phyloP scores from a whole-genome alignment of 2,797 vertebrate genomes.

The Meriones psammophilus region DNA sequence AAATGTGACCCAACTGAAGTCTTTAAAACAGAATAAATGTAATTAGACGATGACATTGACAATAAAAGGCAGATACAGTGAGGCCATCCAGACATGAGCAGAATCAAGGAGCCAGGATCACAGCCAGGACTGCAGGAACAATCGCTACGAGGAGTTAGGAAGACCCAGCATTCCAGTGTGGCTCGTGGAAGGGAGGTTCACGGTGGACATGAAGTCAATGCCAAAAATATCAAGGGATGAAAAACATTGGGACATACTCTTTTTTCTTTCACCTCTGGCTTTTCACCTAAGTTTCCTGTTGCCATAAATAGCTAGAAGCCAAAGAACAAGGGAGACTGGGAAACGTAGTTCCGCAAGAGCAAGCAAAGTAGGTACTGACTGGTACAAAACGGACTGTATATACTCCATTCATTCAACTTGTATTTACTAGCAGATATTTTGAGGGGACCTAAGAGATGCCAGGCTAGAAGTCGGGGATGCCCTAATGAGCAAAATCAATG shows the following conservation, averaged over 20 bases:
- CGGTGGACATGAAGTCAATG: not conserved
- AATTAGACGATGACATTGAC: not conserved
- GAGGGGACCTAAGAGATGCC: not conserved
- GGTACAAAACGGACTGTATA: not conserved
- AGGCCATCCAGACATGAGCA: not conserved
- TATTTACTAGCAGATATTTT: constrained; percentile 14
- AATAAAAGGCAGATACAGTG: not conserved
- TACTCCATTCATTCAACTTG: not conserved
- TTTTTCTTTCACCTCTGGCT: not conserved
- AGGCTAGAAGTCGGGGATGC: not conserved
- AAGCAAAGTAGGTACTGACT: not conserved
- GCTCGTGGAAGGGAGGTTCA: not conserved
- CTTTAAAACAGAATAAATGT: constrained; percentile 38
- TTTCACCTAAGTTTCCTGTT: not conserved
- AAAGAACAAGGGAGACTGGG: constrained; percentile 17
- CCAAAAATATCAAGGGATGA: not conserved
- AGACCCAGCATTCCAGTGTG: not conserved
- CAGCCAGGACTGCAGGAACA: not conserved
- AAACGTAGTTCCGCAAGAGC: not conserved
- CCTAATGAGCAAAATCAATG: not conserved
- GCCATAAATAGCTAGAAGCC: not conserved
- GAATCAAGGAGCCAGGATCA: not conserved
- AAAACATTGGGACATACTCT: not conserved
- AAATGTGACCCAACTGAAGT: not conserved
- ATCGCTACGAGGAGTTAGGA: not conserved